Evolutionary conservation across 35 echinoderm and acorn worm species (phyloP).

Genomic region (Lytechinus pictus): DNA sequence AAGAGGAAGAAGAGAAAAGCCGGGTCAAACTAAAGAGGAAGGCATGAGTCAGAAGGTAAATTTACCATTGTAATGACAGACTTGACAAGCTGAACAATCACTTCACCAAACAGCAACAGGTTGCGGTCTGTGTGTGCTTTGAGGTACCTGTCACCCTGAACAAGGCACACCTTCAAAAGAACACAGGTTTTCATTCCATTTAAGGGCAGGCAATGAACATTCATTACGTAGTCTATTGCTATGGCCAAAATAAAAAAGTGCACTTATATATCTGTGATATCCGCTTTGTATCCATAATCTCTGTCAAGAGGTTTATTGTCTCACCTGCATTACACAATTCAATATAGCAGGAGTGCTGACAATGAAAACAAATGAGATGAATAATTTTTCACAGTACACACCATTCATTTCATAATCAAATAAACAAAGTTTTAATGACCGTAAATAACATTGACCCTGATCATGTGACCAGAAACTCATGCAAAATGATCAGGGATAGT

Average conservation of each 20-base stretch:
- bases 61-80: slow-evolving; percentile 23
- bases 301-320: too few relatives aligned
- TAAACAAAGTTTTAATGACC: too few relatives aligned
- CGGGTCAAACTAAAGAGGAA: slow-evolving; percentile 20
- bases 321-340: too few relatives aligned
- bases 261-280: too few relatives aligned
- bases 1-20: not conserved
- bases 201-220: not conserved
- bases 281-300: not conserved
- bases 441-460: too few relatives aligned
- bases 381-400: not conserved
- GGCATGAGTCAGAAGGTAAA: slow-evolving; percentile 40
- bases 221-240: too few relatives aligned
- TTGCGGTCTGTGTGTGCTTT: not conserved
- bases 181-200: not conserved
- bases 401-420: not conserved
- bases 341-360: too few relatives aligned
- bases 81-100: slow-evolving; percentile 26
- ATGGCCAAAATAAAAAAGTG: too few relatives aligned
- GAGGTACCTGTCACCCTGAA: not conserved
- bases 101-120: slow-evolving; percentile 28
- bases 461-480: too few relatives aligned
- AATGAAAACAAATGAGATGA: too few relatives aligned
- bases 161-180: not conserved
- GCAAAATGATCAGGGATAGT: not conserved